A percentile compares a stretch with the other conserved stretches of the same genome.
phyloP scores from a whole-genome alignment of 37 sponge, comb jelly and placozoan species.

The Theonella swinhoei region DNA sequence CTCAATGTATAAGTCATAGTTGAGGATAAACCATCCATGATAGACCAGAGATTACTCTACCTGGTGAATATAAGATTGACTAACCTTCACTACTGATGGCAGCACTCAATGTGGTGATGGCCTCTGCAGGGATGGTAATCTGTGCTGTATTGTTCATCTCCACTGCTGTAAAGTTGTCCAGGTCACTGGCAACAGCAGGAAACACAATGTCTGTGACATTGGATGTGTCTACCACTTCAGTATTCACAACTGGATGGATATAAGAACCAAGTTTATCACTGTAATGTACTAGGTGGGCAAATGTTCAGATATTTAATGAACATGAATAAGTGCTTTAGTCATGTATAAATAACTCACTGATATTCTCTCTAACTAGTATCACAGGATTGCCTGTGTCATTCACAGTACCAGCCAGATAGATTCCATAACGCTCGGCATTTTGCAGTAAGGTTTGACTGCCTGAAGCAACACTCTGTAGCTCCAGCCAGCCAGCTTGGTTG shows the following conservation, averaged over 20 bases:
- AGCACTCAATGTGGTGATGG: background rate
- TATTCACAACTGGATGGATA: background rate
- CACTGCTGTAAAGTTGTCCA: background rate
- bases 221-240: background rate
- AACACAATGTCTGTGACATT: background rate
- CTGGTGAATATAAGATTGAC: too few relatives aligned
- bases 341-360: constrained; percentile 23
- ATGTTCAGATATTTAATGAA: background rate
- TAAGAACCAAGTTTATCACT: background rate
- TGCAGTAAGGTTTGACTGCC: constrained; percentile 39
- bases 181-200: background rate
- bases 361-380: constrained; percentile 15
- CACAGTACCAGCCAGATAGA: constrained; percentile 15
- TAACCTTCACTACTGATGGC: background rate
- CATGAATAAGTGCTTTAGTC: too few relatives aligned
- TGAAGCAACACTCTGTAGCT: constrained; percentile 18
- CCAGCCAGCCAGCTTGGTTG: constrained; percentile 45
- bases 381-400: background rate
- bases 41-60: too few relatives aligned
- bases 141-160: constrained; percentile 25
- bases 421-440: constrained; percentile 41
- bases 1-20: too few relatives aligned
- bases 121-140: constrained; percentile 28
- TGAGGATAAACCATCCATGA: too few relatives aligned
- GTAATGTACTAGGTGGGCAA: too few relatives aligned